Evolutionary conservation across 2,797 vertebrate genomes (phyloP), one percentile per base, ranked within the genome.

Genomic region (Karalla daura): DNA sequence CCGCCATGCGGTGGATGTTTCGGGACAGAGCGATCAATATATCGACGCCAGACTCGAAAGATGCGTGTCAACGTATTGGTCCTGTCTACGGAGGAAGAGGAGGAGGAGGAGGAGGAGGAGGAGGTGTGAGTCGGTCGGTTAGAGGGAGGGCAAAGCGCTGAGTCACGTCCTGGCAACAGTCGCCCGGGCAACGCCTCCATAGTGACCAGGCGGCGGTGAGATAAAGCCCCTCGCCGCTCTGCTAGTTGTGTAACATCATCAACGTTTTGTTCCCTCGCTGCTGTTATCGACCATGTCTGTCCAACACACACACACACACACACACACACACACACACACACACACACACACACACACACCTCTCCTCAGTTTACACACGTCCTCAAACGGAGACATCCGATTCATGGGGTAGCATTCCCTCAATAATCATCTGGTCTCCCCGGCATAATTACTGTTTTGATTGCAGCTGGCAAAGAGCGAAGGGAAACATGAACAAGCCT

Each of bases 121-220:
- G 79, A 80, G 70, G 74, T 68, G 72, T 44, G 58, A 79, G 65
- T 7, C 60, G 25, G 23, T 0, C 37, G 0, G 55, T 69, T 64
- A 21, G 11, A 67, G 35, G 65, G 33, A 33, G 66, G 58, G 41
- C 15, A 44, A 86, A 88, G 70, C 6, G 90, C 92, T 88, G 89
- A 93, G 78, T 94, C 90, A 92, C 84, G 49, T 78, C 83, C 47
- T 70, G 30, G 82, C 83, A 89, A 86, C 89, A 8, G 78, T 88
- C 66, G 77, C 81, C 85, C 12, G 43, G 85, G 83, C 79, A 83
- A 85, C 87, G 61, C 78, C 79, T 91, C 72, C 83, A 49, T 71
- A 43, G 68, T 75, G 84, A 90, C 76, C 74, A 56, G 60, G 50
- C 30, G 36, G 59, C 78, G 50, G 41, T n/a, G 51, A 77, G 81